phyloP scores from a whole-genome alignment of 2,113 vertebrate species.

The Plecotus auritus region DNA sequence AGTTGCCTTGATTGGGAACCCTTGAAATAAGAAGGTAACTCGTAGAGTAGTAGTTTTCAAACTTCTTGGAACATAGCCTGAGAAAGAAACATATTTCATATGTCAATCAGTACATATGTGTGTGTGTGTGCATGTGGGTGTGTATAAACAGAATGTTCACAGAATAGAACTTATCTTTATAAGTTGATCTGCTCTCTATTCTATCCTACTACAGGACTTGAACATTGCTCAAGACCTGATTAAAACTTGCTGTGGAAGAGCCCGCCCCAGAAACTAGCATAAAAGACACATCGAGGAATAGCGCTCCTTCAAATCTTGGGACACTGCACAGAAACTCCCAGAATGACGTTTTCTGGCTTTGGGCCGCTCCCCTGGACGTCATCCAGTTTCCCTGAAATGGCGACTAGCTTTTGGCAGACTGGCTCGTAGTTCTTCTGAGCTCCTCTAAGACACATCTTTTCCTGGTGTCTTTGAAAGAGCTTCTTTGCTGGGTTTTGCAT shows the following conservation, averaged over 20 bases:
- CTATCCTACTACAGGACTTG: conserved; percentile 86
- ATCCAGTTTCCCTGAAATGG: accelerated
- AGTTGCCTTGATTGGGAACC: background rate
- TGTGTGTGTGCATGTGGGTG: background rate
- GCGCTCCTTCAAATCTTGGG: conserved; percentile 85
- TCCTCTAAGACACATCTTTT: too few relatives aligned
- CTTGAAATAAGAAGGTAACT: background rate
- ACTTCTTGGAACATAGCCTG: background rate
- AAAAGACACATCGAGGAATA: conserved; percentile 85
- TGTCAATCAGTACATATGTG: background rate
- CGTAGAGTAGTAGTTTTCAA: background rate
- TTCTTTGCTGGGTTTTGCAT: conserved; percentile 56
- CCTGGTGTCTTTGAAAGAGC: background rate
- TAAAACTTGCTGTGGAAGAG: conserved; percentile 91
- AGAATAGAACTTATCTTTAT: too few relatives aligned
- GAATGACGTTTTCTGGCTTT: background rate
- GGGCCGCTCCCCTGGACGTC: accelerated
- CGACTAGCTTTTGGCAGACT: accelerated
- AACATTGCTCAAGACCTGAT: conserved; percentile 90
- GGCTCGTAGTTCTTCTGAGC: too few relatives aligned
- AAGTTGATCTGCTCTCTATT: background rate
- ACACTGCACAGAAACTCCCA: conserved; percentile 78
- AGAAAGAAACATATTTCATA: background rate
- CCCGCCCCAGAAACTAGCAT: conserved; percentile 95
- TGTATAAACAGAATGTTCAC: too few relatives aligned